Conservation (phyloP, 2,113 vertebrate species). For the Aix galericulata region DNA sequence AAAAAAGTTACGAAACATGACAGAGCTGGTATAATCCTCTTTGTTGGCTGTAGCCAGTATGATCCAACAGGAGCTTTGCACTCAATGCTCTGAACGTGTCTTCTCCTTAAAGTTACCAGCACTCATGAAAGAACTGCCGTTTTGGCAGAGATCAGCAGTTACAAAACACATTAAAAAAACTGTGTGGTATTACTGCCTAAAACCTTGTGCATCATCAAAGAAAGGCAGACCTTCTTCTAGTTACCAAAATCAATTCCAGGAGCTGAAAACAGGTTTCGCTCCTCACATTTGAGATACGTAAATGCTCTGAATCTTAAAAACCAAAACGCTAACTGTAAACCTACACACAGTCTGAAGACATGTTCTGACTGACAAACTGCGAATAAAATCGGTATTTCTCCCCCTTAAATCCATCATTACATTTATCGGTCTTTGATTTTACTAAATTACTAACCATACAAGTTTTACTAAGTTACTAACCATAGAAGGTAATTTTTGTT, state of each 20-base stretch:
- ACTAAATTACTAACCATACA: neutral
- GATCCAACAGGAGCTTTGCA: constrained; percentile 44
- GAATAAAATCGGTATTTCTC: neutral
- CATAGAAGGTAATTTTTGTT: neutral
- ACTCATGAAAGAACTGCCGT: constrained; percentile 10
- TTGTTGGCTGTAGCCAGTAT: neutral
- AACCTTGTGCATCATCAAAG: neutral
- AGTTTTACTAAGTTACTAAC: neutral
- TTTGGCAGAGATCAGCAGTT: constrained; percentile 26
- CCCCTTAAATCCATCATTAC: neutral
- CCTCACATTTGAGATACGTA: neutral
- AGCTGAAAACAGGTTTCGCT: neutral
- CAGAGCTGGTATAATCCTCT: constrained; percentile 29
- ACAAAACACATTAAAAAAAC: neutral
- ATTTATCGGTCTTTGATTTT: neutral
- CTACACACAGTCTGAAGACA: neutral
- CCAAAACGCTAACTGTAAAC: neutral
- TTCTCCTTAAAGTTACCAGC: constrained; percentile 38
- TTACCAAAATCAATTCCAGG: neutral
- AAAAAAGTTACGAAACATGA: neutral
- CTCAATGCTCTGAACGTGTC: neutral
- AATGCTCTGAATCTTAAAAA: neutral
- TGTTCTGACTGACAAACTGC: neutral
- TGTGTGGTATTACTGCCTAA: constrained; percentile 14
- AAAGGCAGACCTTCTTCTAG: neutral